Evolutionary conservation across 2,888 invertebrate species (phyloP).

Genomic region (Cryptops parisi): DNA sequence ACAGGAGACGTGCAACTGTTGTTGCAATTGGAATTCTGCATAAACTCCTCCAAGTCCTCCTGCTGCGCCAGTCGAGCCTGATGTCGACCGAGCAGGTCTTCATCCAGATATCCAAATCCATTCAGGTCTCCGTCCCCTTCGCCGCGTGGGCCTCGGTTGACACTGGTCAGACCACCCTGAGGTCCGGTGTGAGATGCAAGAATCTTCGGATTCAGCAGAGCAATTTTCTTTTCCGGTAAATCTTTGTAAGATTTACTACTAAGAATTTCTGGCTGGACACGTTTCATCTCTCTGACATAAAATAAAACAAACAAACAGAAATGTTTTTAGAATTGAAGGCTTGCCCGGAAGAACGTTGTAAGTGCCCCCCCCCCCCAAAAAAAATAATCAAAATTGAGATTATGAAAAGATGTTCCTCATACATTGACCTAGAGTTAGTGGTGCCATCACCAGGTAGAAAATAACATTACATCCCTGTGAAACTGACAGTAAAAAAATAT

Average conservation of each 20-base stretch:
- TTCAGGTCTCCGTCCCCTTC: slow-evolving; percentile 37
- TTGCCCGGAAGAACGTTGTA: too few species aligned
- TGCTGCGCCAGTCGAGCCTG: slow-evolving; percentile 23
- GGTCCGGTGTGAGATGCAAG: slow-evolving; percentile 67
- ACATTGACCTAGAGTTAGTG: too few species aligned
- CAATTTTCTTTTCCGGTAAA: slow-evolving; percentile 41
- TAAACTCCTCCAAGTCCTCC: slow-evolving; percentile 29
- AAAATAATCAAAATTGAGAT: too few species aligned
- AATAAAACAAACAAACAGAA: slow-evolving; percentile 8
- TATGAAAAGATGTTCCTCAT: too few species aligned
- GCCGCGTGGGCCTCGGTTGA: slow-evolving; percentile 43
- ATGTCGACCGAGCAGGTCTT: slow-evolving; percentile 33
- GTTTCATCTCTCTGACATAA: slow-evolving; percentile 23
- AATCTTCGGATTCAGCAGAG: slow-evolving; percentile 40
- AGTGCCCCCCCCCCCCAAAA: too few species aligned
- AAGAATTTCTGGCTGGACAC: slow-evolving; percentile 44
- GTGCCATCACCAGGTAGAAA: too few species aligned
- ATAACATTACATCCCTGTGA: too few species aligned
- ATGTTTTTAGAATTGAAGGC: too few species aligned
- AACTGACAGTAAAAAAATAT: too few species aligned
- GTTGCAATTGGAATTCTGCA: slow-evolving; percentile 9
- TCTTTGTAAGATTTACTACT: slow-evolving; percentile 57
- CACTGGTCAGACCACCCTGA: slow-evolving; percentile 59
- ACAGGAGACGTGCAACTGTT: neutral
- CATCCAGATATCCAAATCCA: slow-evolving; percentile 51